Conservation (phyloP, 1,140 invertebrate genomes). For the Drosophila kanapiae region DNA sequence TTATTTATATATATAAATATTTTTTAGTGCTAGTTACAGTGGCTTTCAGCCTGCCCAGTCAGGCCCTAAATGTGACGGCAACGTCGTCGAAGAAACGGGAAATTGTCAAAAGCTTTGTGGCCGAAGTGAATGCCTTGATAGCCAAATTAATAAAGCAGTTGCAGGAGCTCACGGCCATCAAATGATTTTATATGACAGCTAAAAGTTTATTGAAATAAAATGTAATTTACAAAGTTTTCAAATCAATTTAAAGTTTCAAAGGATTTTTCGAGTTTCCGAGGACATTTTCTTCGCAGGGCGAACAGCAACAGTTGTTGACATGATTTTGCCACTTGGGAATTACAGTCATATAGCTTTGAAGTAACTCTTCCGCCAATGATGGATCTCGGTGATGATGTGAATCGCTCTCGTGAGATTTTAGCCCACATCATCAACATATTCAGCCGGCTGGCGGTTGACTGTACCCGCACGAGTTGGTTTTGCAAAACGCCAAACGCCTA, state of each 20-base stretch:
- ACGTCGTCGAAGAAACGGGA: slow-evolving; percentile 13
- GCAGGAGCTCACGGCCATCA: slow-evolving; percentile 14
- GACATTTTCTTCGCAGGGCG: too few species aligned
- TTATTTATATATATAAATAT: background rate
- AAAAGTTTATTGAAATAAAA: background rate
- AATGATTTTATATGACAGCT: background rate
- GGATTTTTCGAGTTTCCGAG: background rate
- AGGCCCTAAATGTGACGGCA: background rate
- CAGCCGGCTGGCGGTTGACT: slow-evolving; percentile 14
- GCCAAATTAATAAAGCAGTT: slow-evolving; percentile 39
- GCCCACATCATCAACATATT: background rate
- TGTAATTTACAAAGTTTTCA: background rate
- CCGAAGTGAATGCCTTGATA: slow-evolving; percentile 46
- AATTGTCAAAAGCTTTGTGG: slow-evolving; percentile 48
- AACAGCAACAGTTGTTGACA: background rate
- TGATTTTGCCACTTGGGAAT: background rate
- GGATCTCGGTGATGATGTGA: too few species aligned
- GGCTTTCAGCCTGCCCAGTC: slow-evolving; percentile 19
- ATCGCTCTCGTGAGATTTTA: background rate
- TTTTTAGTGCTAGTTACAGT: slow-evolving; percentile 16
- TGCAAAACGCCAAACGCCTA: slow-evolving; percentile 56
- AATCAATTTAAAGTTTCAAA: slow-evolving; percentile 4
- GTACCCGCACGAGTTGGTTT: slow-evolving; percentile 34
- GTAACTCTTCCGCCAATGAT: background rate
- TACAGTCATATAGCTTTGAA: background rate